A percentile compares a stretch with the other conserved stretches of the same genome.
These are phyloP conservation scores for Anseranas semipalmata DNA, from an alignment of 2,113 vertebrate species.

Conservation along the genomic window DNA sequence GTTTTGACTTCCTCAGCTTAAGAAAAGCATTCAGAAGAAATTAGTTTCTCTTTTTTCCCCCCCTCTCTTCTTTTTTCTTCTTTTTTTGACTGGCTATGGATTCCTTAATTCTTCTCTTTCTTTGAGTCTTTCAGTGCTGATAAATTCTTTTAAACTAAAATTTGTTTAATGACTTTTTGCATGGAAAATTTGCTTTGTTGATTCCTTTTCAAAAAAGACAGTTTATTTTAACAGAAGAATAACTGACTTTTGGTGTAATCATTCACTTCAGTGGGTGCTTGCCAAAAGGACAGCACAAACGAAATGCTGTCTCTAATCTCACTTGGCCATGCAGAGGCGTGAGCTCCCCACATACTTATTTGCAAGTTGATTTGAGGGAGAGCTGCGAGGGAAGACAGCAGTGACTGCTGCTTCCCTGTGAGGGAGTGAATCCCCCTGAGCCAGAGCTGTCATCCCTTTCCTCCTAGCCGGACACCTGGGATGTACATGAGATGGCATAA, in stretches of 20 bases:
- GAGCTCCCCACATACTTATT: neutral
- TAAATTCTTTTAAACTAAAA: conserved; percentile 54
- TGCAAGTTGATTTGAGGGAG: conserved; percentile 15
- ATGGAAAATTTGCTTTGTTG: conserved; percentile 26
- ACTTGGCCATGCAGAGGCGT: neutral
- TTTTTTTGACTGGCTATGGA: neutral
- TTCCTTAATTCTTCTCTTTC: conserved; percentile 18
- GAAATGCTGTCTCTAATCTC: neutral
- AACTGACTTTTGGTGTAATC: conserved; percentile 3
- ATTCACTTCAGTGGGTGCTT: neutral
- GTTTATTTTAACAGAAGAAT: conserved; percentile 35
- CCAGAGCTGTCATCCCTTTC: neutral
- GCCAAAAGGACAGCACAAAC: neutral
- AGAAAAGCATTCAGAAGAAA: conserved; percentile 39
- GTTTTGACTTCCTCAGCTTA: conserved; percentile 6
- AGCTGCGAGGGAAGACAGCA: neutral
- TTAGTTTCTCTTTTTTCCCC: neutral
- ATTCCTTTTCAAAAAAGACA: neutral
- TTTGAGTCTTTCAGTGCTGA: conserved; percentile 32
- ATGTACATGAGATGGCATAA: neutral
- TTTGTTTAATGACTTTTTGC: conserved; percentile 29
- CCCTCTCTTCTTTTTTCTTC: neutral
- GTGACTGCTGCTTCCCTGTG: neutral
- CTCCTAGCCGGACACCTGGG: neutral
- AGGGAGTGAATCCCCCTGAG: neutral